These are phyloP conservation scores for Nothoprocta perdicaria DNA, from an alignment of 2,113 vertebrate species.

Conservation along the genomic window DNA sequence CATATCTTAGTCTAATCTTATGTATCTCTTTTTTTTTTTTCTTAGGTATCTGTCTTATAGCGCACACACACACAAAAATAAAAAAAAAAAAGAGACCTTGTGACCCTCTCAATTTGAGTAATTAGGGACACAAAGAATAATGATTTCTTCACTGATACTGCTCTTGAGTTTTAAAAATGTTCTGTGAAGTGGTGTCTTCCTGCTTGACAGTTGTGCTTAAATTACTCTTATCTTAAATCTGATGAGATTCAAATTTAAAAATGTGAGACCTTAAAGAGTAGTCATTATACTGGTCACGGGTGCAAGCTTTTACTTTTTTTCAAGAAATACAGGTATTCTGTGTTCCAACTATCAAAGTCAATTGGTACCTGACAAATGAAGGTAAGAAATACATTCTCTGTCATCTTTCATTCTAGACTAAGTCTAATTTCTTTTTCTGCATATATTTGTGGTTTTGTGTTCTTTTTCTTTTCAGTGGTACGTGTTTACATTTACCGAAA, in stretches of 20 bases:
- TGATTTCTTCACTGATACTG: background rate
- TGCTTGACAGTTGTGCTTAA: background rate
- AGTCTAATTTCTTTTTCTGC: background rate
- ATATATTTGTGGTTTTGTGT: background rate
- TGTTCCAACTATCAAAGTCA: background rate
- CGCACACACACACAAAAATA: background rate
- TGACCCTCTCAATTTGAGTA: background rate
- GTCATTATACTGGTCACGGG: background rate
- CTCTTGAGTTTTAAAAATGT: background rate
- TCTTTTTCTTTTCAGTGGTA: background rate
- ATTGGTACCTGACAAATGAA: background rate
- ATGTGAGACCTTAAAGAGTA: conserved; percentile 19
- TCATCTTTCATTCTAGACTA: background rate
- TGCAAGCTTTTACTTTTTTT: background rate
- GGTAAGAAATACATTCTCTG: background rate
- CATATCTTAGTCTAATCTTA: background rate
- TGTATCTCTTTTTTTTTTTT: background rate
- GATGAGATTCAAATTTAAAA: conserved; percentile 14
- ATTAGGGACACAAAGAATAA: conserved; percentile 13
- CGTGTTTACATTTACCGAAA: background rate
- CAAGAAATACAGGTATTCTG: background rate
- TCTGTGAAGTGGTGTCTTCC: background rate
- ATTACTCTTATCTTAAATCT: conserved; percentile 3
- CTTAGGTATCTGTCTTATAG: background rate
- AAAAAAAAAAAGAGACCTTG: background rate